These are phyloP conservation scores for Andrena camellia DNA, from an alignment of 2,888 invertebrate genomes.

Conservation along the genomic window DNA sequence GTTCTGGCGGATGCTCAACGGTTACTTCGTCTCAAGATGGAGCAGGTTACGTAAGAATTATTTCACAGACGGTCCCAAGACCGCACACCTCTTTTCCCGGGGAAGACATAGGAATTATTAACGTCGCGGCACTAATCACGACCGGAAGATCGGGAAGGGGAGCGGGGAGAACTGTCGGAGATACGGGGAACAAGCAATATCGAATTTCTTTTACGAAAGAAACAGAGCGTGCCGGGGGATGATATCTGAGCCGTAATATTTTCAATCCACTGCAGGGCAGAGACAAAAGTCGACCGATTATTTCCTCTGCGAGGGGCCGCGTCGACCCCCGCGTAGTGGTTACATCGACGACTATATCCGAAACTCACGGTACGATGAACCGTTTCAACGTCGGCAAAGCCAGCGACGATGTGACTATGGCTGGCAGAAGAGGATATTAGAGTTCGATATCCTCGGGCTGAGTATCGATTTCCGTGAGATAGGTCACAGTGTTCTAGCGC, in stretches of 20 bases:
- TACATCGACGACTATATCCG: slow-evolving; percentile 61
- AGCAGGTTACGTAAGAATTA: too few species aligned
- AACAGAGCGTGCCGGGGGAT: slow-evolving; percentile 10
- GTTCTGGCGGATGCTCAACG: too few species aligned
- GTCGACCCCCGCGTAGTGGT: slow-evolving; percentile 35
- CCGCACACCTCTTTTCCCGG: too few species aligned
- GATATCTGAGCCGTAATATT: slow-evolving; percentile 54
- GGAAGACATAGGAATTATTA: too few species aligned
- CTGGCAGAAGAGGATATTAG: slow-evolving; percentile 69
- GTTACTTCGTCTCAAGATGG: too few species aligned
- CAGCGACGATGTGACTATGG: slow-evolving; percentile 62
- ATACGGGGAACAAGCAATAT: slow-evolving; percentile 9
- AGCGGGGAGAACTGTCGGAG: neutral
- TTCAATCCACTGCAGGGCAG: slow-evolving; percentile 50
- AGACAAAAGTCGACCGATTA: slow-evolving; percentile 63
- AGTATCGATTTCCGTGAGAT: slow-evolving; percentile 73
- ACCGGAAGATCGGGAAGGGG: too few species aligned
- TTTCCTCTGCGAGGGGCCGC: slow-evolving; percentile 46
- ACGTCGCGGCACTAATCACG: neutral
- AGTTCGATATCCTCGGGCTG: slow-evolving; percentile 71
- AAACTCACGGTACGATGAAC: slow-evolving; percentile 67
- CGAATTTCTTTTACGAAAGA: slow-evolving; percentile 28
- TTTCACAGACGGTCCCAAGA: too few species aligned
- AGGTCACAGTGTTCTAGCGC: slow-evolving; percentile 64
- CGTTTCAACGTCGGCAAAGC: slow-evolving; percentile 55